Percentiles rank a stretch among this genome's conserved stretches.
Conservation (phyloP, 2,113 vertebrate genomes). For the Theristicus caerulescens region DNA sequence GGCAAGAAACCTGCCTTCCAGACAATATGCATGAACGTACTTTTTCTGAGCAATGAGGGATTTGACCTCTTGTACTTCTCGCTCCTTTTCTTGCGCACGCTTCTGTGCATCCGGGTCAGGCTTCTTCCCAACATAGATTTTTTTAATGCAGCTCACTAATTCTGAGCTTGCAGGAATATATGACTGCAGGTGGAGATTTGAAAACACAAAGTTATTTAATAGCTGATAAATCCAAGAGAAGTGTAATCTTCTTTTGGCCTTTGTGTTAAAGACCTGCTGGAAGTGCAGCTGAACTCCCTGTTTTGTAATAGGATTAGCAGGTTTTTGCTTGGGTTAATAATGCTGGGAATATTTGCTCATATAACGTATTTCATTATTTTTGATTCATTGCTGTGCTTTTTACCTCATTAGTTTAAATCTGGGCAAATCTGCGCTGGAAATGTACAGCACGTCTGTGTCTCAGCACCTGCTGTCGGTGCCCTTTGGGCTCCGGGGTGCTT, state of each 20-base stretch:
- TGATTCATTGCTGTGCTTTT: background rate
- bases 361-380: background rate
- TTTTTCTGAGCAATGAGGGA: background rate
- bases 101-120: fast-evolving
- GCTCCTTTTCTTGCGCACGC: background rate
- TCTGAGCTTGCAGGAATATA: background rate
- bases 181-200: background rate
- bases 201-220: background rate
- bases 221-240: conserved; percentile 6
- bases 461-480: fast-evolving
- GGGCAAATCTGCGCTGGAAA: background rate
- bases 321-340: conserved; percentile 28
- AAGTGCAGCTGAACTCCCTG: conserved; percentile 3
- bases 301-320: conserved; percentile 20
- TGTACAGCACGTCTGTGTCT: background rate
- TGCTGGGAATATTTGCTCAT: background rate
- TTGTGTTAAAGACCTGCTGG: background rate
- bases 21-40: fast-evolving
- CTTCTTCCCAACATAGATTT: fast-evolving
- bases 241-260: conserved; percentile 25
- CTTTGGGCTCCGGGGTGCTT: background rate
- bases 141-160: background rate
- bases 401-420: background rate
- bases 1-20: background rate
- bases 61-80: background rate